Conservation (phyloP, 2,797 vertebrate species). For the Triplophysa bombifrons region DNA sequence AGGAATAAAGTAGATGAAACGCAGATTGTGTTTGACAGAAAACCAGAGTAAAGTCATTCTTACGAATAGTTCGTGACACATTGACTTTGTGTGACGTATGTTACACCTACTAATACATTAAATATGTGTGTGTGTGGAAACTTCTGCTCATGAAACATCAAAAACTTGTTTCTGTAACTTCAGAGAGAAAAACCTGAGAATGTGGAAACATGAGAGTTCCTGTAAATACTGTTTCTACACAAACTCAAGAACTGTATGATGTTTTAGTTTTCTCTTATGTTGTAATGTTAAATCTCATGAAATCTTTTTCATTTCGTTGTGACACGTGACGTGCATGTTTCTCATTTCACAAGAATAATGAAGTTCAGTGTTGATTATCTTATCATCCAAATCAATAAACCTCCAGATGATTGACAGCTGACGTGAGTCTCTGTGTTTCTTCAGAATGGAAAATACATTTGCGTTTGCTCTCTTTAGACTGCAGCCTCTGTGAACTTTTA, state of each 20-base stretch:
- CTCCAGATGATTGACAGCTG: no score
- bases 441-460: no score
- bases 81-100: not conserved
- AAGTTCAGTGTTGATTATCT: not conserved
- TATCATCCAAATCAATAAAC: not conserved
- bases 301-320: not conserved
- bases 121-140: constrained; percentile 18
- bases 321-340: not conserved
- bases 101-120: not conserved
- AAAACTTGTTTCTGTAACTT: not conserved
- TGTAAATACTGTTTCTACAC: not conserved
- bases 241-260: not conserved
- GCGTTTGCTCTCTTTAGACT: not conserved
- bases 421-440: no score
- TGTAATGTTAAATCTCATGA: not conserved
- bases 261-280: not conserved
- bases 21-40: not conserved
- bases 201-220: not conserved
- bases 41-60: no score
- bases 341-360: not conserved
- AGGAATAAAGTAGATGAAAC: not conserved
- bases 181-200: constrained; percentile 5
- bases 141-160: not conserved
- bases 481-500: not conserved
- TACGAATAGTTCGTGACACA: no score